Conservation (phyloP, 1,140 invertebrate genomes). For the Caerostris extrusa region DNA sequence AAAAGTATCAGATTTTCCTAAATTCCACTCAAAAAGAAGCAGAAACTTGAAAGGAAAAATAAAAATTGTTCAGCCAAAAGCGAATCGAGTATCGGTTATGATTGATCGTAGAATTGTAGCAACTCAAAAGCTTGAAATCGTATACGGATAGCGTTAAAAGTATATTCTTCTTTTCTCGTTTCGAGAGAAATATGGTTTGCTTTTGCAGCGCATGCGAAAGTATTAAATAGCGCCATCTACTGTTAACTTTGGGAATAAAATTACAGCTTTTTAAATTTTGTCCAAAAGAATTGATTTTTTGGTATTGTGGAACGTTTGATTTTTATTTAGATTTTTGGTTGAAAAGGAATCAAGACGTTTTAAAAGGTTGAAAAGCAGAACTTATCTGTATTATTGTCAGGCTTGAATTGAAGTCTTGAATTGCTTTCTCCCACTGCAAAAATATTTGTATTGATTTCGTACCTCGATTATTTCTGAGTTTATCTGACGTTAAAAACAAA, state of each 20-base stretch:
- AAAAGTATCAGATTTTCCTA: conserved; percentile 47
- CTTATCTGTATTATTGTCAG: too few species aligned
- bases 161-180: conserved; percentile 29
- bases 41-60: background rate
- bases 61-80: background rate
- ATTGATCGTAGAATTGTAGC: conserved; percentile 51
- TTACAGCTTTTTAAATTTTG: conserved; percentile 31
- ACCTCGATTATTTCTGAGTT: too few species aligned
- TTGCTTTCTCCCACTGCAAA: too few species aligned
- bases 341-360: background rate
- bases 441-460: too few species aligned
- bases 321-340: background rate
- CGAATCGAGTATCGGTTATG: conserved; percentile 40
- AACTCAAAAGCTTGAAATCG: conserved; percentile 50
- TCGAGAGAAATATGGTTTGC: background rate
- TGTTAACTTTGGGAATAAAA: conserved; percentile 22
- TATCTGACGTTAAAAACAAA: too few species aligned
- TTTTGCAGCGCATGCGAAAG: background rate
- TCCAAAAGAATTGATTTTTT: background rate
- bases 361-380: background rate
- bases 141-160: conserved; percentile 46
- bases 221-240: conserved; percentile 40
- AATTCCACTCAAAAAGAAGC: background rate
- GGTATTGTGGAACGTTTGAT: background rate
- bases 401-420: too few species aligned